Evolutionary conservation across 1,140 invertebrate species (phyloP).

Genomic region (Meteorus sp.): DNA sequence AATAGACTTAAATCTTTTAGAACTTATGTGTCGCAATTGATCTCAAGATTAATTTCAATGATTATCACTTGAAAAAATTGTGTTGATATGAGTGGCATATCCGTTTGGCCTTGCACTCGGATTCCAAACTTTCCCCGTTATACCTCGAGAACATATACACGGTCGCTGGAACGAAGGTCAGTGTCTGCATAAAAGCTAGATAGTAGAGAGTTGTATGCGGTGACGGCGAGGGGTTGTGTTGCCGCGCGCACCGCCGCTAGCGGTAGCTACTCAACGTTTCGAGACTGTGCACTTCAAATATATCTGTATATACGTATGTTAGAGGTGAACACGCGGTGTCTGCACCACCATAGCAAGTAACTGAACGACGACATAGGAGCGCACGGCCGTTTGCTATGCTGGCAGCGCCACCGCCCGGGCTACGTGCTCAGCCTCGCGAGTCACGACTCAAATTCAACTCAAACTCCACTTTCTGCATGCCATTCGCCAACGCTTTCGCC

Average conservation of each 20-base stretch:
- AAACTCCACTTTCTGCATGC: slow-evolving; percentile 53
- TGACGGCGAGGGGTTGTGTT: slow-evolving; percentile 25
- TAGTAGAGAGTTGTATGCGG: slow-evolving; percentile 41
- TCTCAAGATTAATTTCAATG: too few species aligned
- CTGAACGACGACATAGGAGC: not conserved
- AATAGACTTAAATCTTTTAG: too few species aligned
- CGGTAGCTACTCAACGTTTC: not conserved
- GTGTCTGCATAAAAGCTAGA: slow-evolving; percentile 59
- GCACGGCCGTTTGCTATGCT: slow-evolving; percentile 53
- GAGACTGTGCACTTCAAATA: not conserved
- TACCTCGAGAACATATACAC: not conserved
- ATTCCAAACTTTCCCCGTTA: slow-evolving; percentile 58
- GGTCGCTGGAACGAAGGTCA: slow-evolving; percentile 53
- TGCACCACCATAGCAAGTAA: not conserved
- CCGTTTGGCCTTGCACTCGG: slow-evolving; percentile 57
- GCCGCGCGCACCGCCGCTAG: not conserved
- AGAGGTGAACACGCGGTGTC: not conserved
- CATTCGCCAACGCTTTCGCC: slow-evolving; percentile 43
- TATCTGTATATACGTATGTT: not conserved
- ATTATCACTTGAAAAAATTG: too few species aligned
- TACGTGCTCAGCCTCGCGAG: slow-evolving; percentile 58
- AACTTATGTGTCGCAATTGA: too few species aligned
- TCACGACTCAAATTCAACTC: slow-evolving; percentile 56
- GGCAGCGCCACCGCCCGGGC: slow-evolving; percentile 48
- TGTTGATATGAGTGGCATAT: too few species aligned